Base-by-base conservation (phyloP, 2,113 vertebrate genomes). In the Sinocyclocheilus anophthalmus region DNA sequence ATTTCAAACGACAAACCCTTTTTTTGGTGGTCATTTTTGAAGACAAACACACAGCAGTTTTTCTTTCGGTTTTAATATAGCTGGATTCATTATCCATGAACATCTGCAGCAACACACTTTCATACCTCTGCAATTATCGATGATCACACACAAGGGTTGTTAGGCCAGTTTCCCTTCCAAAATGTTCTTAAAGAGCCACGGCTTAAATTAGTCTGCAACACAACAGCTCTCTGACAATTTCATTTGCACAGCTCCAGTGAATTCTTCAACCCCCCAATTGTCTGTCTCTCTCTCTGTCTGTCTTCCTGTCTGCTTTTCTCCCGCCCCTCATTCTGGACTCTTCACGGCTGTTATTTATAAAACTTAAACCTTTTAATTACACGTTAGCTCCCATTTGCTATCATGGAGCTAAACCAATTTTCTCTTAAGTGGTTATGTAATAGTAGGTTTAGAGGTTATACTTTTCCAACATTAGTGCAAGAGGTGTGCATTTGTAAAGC, bases 291-390 rank as follows among this genome's bases (percentile, higher is more conserved):
- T 80, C 57, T 80, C 13, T 63, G 70, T 73, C 37, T 73, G 39
- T 73, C 70, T 42, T 22, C 30, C 53, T 79, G 22, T 67, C 37
- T 63, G 37, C 6, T 48, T 81, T 39, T 65, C 77, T 39, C 33
- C 37, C 57, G 22, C 77, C 57, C 77, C 55, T 42, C 13, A 5
- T 81, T 39, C 5, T 6, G 14, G 79, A 45, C n/a, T 26, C 59
- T 37, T 81, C 79, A 48, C 4, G 14, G 42, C 39, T 67, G 37
- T 45, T 81, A 81, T 81, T 81, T 81, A 67, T 81, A 67, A 81
- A 81, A 26, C 59, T 20, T 65, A 81, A 63, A 81, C 79, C 59
- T 67, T 81, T 81, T 67, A 81, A 81, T 81, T 65, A 67, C 59
- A 81, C n/a, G 14, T 65, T 81, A 65, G n/a, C 59, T 48, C n/a